These are phyloP conservation scores for Hypolimnas misippus DNA, from an alignment of 2,888 invertebrate genomes.

Conservation along the genomic window DNA sequence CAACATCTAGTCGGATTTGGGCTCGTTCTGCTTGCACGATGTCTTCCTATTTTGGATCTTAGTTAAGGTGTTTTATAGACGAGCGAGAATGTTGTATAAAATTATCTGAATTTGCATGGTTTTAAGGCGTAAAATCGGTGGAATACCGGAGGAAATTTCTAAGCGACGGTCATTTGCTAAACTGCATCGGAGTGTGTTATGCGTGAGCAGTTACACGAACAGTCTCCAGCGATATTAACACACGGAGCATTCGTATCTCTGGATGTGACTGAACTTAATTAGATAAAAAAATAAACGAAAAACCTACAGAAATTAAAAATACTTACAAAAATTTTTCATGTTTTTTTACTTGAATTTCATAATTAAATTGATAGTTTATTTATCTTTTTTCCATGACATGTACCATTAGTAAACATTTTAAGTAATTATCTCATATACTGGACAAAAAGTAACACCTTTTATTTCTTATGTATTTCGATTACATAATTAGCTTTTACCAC, in stretches of 20 bases:
- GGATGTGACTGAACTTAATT: slow-evolving; percentile 18
- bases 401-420: too few relatives aligned
- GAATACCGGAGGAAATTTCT: slow-evolving; percentile 65
- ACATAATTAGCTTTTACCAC: neutral
- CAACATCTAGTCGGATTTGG: slow-evolving; percentile 39
- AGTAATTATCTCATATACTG: neutral
- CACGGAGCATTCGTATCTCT: slow-evolving; percentile 42
- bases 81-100: slow-evolving; percentile 51
- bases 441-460: neutral
- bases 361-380: too few relatives aligned
- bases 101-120: slow-evolving; percentile 63
- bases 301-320: too few relatives aligned
- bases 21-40: slow-evolving; percentile 33
- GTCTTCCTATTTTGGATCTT: slow-evolving; percentile 45
- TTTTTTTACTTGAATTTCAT: too few relatives aligned
- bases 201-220: slow-evolving; percentile 59
- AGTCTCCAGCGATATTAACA: slow-evolving; percentile 48
- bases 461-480: neutral
- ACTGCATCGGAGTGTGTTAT: slow-evolving; percentile 67
- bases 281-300: neutral
- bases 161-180: slow-evolving; percentile 64
- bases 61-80: slow-evolving; percentile 39
- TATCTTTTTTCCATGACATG: too few relatives aligned
- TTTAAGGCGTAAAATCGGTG: slow-evolving; percentile 63
- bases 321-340: too few relatives aligned